Evolutionary conservation across 2,113 vertebrate genomes (phyloP).

Genomic region (Myiopsitta monachus): DNA sequence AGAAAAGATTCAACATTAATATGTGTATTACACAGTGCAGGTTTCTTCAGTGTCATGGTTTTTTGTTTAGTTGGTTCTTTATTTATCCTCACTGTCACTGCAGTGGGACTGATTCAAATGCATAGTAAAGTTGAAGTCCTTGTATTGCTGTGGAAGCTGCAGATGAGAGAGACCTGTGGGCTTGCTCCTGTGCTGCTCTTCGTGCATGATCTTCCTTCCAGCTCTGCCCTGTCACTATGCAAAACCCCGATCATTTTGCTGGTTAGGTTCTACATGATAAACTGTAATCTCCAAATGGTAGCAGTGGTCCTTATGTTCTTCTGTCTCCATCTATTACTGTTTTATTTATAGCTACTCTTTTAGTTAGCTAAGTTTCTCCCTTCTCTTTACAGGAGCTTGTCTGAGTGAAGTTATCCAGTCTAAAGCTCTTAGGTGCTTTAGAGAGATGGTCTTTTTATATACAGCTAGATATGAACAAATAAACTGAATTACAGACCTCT

Average conservation of each 20-base stretch:
- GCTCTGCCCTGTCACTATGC: not conserved
- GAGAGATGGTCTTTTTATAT: not conserved
- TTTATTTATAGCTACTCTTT: not conserved
- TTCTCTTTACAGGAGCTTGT: not conserved
- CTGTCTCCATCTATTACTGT: fast-evolving
- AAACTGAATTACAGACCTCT: not conserved
- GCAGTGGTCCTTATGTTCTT: not conserved
- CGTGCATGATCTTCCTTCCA: not conserved
- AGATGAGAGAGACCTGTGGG: not conserved
- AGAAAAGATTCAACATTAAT: fast-evolving
- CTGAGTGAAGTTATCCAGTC: not conserved
- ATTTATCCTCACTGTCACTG: fast-evolving
- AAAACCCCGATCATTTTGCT: fast-evolving
- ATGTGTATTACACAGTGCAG: fast-evolving
- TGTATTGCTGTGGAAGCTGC: not conserved
- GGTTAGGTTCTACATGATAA: not conserved
- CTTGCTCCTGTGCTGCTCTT: not conserved
- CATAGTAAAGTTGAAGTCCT: not conserved
- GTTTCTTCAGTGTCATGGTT: fast-evolving
- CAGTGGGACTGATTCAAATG: not conserved
- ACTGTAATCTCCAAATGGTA: not conserved
- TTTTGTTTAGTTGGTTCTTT: not conserved
- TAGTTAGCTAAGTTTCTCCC: not conserved
- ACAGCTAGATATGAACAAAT: not conserved
- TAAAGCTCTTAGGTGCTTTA: not conserved